Percentiles rank a stretch among this genome's conserved stretches.
Conservation (phyloP, 2,797 vertebrate genomes). For the Xiphorhynchus erythropygius region DNA sequence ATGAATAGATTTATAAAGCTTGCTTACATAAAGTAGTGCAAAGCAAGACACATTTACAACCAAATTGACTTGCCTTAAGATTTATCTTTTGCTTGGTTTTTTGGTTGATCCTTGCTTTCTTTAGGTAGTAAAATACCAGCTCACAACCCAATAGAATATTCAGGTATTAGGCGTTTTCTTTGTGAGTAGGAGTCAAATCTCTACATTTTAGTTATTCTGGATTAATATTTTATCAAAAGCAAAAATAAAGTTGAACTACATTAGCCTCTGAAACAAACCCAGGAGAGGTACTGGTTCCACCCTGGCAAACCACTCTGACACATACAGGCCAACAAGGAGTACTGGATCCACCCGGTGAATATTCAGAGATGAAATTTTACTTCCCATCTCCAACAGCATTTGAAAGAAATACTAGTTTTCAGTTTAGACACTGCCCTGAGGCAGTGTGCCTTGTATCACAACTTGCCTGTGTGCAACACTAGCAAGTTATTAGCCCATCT, state of each 20-base stretch:
- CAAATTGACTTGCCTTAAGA: not conserved
- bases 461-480: not conserved
- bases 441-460: not conserved
- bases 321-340: not conserved
- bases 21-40: not conserved
- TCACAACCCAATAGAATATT: not conserved
- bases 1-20: not conserved
- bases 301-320: not conserved
- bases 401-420: not conserved
- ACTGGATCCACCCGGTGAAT: not conserved
- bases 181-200: not conserved
- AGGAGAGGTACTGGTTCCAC: not conserved
- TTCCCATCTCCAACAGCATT: not conserved
- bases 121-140: not conserved
- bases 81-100: not conserved
- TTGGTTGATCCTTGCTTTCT: not conserved
- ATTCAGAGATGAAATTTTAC: not conserved
- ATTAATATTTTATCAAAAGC: not conserved
- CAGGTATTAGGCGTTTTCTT: not conserved
- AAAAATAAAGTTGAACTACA: not conserved
- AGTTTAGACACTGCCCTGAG: not conserved
- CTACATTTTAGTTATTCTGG: not conserved
- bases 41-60: not conserved
- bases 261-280: not conserved
- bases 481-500: not conserved